phyloP scores from a whole-genome alignment of 2,797 vertebrate genomes.

The Pipistrellus pygmaeus region DNA sequence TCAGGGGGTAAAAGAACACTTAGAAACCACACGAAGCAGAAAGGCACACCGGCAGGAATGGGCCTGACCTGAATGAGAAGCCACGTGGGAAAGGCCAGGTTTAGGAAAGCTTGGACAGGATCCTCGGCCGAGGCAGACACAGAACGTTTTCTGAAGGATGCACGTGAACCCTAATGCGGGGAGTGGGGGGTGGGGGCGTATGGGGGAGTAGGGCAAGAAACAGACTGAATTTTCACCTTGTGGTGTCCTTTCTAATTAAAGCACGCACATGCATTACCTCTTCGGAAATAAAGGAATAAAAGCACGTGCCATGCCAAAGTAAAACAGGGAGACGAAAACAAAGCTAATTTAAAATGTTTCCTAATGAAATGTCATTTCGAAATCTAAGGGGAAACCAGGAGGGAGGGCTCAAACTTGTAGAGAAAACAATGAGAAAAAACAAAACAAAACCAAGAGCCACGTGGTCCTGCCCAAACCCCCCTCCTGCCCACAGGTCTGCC shows the following conservation, averaged over 20 bases:
- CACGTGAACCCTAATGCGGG: fast-evolving
- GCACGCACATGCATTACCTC: not conserved
- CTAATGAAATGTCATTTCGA: slow-evolving; percentile 27
- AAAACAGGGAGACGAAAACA: not conserved
- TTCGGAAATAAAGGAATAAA: slow-evolving; percentile 18
- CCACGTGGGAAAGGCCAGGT: not conserved
- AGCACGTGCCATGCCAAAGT: not conserved
- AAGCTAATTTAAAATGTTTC: not conserved
- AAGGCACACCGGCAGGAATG: not conserved
- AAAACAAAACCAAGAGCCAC: not conserved
- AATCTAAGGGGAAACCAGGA: not conserved
- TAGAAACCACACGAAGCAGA: not conserved
- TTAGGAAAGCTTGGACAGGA: not conserved
- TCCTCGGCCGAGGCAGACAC: not conserved
- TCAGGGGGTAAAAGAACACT: not conserved
- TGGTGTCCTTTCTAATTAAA: not conserved
- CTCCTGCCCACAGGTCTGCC: not conserved
- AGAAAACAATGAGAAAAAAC: not conserved
- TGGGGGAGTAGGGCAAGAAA: not conserved
- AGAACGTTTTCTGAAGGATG: not conserved
- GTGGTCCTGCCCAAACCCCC: fast-evolving
- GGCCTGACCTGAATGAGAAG: slow-evolving; percentile 21
- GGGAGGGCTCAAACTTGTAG: not conserved
- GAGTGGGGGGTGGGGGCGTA: not conserved
- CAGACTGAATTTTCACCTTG: not conserved